A percentile compares a stretch with the other conserved stretches of the same genome.
Evolutionary conservation across 1,140 invertebrate species (phyloP).

Genomic region (Orius insidiosus): DNA sequence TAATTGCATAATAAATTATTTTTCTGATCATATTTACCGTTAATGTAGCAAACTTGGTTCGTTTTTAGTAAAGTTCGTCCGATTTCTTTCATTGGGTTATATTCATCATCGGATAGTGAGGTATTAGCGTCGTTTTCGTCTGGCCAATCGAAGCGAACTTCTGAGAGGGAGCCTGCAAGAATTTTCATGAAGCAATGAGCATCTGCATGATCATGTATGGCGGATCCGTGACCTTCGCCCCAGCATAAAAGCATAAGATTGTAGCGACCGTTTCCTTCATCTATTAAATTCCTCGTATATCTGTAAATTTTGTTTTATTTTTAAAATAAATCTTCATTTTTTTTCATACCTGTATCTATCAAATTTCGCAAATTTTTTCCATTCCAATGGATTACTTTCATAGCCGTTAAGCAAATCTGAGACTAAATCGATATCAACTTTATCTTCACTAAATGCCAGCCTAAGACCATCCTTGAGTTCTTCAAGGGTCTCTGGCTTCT

Average conservation of each 20-base stretch:
- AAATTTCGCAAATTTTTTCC: slow-evolving; percentile 90
- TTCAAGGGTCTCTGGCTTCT: slow-evolving; percentile 34
- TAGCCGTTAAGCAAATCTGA: slow-evolving; percentile 68
- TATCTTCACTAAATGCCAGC: slow-evolving; percentile 42
- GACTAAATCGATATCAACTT: slow-evolving; percentile 76
- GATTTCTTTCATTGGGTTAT: slow-evolving; percentile 35
- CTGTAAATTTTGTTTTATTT: too few species aligned
- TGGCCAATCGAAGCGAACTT: slow-evolving; percentile 63
- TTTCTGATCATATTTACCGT: slow-evolving; percentile 46
- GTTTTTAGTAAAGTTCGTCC: slow-evolving; percentile 40
- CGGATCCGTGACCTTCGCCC: slow-evolving; percentile 85
- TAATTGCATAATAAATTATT: not conserved
- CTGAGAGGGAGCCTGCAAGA: slow-evolving; percentile 34
- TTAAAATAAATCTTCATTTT: slow-evolving; percentile 1
- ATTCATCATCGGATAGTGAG: slow-evolving; percentile 20
- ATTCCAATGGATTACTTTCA: slow-evolving; percentile 73
- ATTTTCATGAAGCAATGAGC: slow-evolving; percentile 97
- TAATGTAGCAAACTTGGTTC: slow-evolving; percentile 87
- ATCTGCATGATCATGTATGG: slow-evolving; percentile 91
- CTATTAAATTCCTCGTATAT: slow-evolving; percentile 87
- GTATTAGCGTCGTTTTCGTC: slow-evolving; percentile 18
- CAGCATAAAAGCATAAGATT: slow-evolving; percentile 96
- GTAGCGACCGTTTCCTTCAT: slow-evolving; percentile 90
- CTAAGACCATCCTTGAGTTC: slow-evolving; percentile 57
- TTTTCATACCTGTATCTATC: slow-evolving; percentile 66